Base-by-base conservation (phyloP, 2,797 vertebrate species). In the Gymnothorax reevesii region DNA sequence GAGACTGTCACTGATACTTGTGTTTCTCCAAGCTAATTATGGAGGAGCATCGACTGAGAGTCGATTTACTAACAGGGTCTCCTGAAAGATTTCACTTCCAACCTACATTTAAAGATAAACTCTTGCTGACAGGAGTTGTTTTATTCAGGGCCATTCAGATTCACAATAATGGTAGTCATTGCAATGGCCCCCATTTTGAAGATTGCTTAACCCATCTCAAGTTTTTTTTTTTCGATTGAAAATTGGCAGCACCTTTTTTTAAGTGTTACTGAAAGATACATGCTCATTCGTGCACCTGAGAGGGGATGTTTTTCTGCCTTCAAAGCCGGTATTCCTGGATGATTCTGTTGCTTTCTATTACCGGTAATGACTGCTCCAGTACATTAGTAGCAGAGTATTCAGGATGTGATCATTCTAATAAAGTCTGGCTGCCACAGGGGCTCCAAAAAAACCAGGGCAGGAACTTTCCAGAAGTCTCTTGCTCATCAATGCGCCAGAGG, bases 1-100 rank as follows among this genome's bases (percentile, higher is more conserved):
- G 15, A 33, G 80, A 57, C 57, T 62, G n/a, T 84, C 42, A n/a
- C 82, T 52, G 49, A 57, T 84, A 86, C 85, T 27, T 25, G 9
- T 82, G 75, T 64, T 82, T 54, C 84, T 27, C 57, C 13, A 2
- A n/a, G 57, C 55, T 64, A 86, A 66, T 86, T 82, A 82, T 15
- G 10, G 54, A 82, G 77, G 12, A 55, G 59, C 69, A 57, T 86
- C 82, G 85, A 82, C 85, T 49, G 54, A 7, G 33, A 66, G 75
- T 52, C 57, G 17, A 85, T 75, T 42, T 75, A 77, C 54, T 57
- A 60, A 60, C 69, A 5, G 69, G 22, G 55, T 15, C 20, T 59
- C 49, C 77, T 3, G 52, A 22, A 10, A 10, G 77, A 20, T 20
- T 52, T 52, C 52, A 9, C 33, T 80, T 77, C 13, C 27, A 12